Percentiles rank a stretch among this genome's conserved stretches.
Evolutionary conservation across 2,113 vertebrate genomes (phyloP).

Genomic region (Hydrochoerus hydrochaeris): DNA sequence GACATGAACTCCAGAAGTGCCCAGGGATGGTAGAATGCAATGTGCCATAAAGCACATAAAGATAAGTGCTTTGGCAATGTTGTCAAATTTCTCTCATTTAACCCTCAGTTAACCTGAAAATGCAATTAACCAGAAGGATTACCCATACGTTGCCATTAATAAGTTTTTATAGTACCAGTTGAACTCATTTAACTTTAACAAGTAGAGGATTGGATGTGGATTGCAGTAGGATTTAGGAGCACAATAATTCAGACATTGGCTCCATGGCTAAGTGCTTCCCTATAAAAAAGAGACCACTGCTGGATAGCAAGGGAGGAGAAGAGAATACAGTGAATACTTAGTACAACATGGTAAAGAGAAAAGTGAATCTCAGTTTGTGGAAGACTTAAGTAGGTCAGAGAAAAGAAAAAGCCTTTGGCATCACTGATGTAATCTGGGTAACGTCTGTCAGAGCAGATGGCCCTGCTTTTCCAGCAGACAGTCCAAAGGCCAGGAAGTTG

Average conservation of each 20-base stretch:
- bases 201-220: conserved; percentile 68
- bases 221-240: conserved; percentile 41
- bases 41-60: conserved; percentile 58
- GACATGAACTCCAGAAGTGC: not conserved
- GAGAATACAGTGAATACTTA: not conserved
- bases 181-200: conserved; percentile 78
- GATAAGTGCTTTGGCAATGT: conserved; percentile 56
- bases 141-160: conserved; percentile 70
- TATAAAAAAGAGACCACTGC: not conserved
- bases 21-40: conserved; percentile 1
- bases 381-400: conserved; percentile 68
- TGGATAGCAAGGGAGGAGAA: not conserved
- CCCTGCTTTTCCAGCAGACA: conserved; percentile 47
- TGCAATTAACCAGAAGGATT: conserved; percentile 76
- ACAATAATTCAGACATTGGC: conserved; percentile 52
- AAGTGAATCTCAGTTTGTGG: not conserved
- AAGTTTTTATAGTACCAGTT: conserved; percentile 73
- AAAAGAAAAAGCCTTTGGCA: conserved; percentile 62
- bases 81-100: conserved; percentile 73
- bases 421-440: conserved; percentile 32
- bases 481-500: conserved; percentile 33
- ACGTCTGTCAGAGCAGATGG: conserved; percentile 76
- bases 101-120: conserved; percentile 76
- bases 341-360: not conserved
- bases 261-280: not conserved